Evolutionary conservation across 1,140 invertebrate genomes (phyloP), one percentile per base, ranked within the genome.

Genomic region (Heliconius eleuchia): DNA sequence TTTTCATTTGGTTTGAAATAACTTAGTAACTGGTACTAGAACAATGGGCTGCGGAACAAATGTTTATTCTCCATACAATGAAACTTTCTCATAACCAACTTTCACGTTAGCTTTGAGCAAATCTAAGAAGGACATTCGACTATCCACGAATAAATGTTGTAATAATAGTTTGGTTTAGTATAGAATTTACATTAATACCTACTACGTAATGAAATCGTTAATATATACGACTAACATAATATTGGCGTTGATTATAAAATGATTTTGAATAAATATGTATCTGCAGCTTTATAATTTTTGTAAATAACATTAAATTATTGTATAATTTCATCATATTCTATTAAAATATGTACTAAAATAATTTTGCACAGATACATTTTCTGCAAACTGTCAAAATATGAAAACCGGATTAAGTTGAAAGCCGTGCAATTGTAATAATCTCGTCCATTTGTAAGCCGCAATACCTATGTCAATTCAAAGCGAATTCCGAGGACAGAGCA

Each of bases 1-100:
- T 82, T 83, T 84, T 82, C 80, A 82, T 80, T 84, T 84, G 74
- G 80, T 81, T 81, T 75, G 76, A 75, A 81, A 81, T 81, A 81
- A 78, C 80, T 81, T 73, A 81, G 76, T 78, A 81, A 78, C 80
- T 81, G 80, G 27, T 60, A 70, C 76, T 77, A 73, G 79, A 81
- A 81, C 80, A 81, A 81, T 77, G 76, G 80, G 73, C 60, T 60
- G 52, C 73, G 77, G 72, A 74, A 52, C 72, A 73, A 76, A 78
- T 77, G 80, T 81, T 81, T 81, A 81, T 81, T 81, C 76, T 81
- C 76, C 76, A 78, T 81, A 81, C 80, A 78, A 78, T 81, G 76
- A 81, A 81, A 81, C 80, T 77, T 81, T 74, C 66, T 76, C 71
- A 80, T 76, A 76, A 78, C 80, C 75, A 81, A 81, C 76, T 81